phyloP scores from a whole-genome alignment of 2,888 invertebrate species.

The Chrysomela aeneicollis region DNA sequence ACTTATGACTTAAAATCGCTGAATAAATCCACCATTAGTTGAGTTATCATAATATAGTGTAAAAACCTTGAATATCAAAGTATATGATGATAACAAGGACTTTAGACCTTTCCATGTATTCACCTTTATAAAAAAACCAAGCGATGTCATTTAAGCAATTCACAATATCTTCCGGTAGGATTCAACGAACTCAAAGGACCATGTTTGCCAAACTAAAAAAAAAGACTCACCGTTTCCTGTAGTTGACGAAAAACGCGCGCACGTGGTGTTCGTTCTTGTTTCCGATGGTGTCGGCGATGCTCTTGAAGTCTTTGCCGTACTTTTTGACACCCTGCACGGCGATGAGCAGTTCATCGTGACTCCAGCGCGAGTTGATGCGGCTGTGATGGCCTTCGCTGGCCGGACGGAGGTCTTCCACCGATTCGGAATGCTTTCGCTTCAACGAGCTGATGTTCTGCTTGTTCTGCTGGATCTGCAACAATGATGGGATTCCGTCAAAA shows the following conservation, averaged over 20 bases:
- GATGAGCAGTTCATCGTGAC: constrained; percentile 88
- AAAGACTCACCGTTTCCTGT: constrained; percentile 71
- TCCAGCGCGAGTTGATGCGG: constrained; percentile 86
- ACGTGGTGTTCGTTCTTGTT: constrained; percentile 95
- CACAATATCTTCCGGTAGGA: too few relatives aligned
- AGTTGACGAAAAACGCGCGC: constrained; percentile 89
- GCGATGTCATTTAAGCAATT: too few relatives aligned
- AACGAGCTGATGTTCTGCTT: constrained; percentile 90
- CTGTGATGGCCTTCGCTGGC: constrained; percentile 51
- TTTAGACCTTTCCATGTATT: too few relatives aligned
- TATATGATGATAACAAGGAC: too few relatives aligned
- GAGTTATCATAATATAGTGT: too few relatives aligned
- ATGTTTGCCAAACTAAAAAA: too few relatives aligned
- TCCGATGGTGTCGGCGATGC: constrained; percentile 93
- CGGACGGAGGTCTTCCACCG: constrained; percentile 60
- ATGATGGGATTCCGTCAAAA: constrained; percentile 23
- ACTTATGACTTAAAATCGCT: too few relatives aligned
- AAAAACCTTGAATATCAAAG: too few relatives aligned
- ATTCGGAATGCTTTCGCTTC: constrained; percentile 75
- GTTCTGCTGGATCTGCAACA: constrained; percentile 88
- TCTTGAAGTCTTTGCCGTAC: constrained; percentile 88
- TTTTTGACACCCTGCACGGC: constrained; percentile 87
- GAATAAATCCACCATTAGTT: too few relatives aligned
- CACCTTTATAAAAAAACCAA: too few relatives aligned
- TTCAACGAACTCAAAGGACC: too few relatives aligned